These are phyloP conservation scores for Centropyge bicolor DNA, from an alignment of 2,797 vertebrate genomes.

Conservation along the genomic window DNA sequence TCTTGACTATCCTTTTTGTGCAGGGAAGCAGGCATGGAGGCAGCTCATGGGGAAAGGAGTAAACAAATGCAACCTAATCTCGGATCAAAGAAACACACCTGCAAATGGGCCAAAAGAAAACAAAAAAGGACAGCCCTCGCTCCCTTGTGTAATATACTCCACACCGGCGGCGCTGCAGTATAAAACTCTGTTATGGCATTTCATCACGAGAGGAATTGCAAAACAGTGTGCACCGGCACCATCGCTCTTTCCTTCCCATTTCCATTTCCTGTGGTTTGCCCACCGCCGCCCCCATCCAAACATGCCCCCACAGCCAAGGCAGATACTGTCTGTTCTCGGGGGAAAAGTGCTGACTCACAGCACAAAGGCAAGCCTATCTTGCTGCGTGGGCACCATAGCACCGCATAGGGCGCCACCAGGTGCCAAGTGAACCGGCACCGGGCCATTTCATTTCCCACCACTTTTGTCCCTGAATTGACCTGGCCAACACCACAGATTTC, in stretches of 20 bases:
- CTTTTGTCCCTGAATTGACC: conserved; percentile 19
- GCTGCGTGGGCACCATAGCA: conserved; percentile 50
- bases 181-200: conserved; percentile 47
- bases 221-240: conserved; percentile 56
- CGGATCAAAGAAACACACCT: conserved; percentile 37
- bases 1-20: conserved; percentile 30
- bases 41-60: conserved; percentile 18
- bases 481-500: not conserved
- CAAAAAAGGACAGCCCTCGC: conserved; percentile 15
- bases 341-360: conserved; percentile 78
- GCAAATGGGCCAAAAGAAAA: conserved; percentile 29
- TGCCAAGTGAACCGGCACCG: conserved; percentile 58
- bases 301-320: conserved; percentile 58
- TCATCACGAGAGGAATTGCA: conserved; percentile 56
- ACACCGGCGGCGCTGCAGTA: conserved; percentile 37
- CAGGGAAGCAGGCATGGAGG: conserved; percentile 18
- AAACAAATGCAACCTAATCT: conserved; percentile 51
- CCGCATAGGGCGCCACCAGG: conserved; percentile 37
- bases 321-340: conserved; percentile 64
- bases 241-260: conserved; percentile 70
- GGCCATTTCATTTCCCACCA: conserved; percentile 35
- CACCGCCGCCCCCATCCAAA: conserved; percentile 48
- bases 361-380: conserved; percentile 58
- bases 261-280: conserved; percentile 73
- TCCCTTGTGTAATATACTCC: not conserved